Evolutionary conservation across 2,888 invertebrate species (phyloP).

Genomic region (Amphipyra tragopoginis): DNA sequence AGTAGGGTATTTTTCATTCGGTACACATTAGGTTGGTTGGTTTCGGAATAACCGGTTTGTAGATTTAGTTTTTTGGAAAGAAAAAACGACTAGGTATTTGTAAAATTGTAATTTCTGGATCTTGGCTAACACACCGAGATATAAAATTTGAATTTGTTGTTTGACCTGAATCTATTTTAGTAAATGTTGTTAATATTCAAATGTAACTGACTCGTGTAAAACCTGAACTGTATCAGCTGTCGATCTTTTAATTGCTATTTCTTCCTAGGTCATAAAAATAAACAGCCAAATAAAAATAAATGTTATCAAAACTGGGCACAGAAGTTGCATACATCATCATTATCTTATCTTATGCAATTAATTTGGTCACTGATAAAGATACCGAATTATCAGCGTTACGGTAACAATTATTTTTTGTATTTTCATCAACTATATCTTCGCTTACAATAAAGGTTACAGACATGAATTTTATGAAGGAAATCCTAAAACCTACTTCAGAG

Average conservation of each 20-base stretch:
- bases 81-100: neutral
- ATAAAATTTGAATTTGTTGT: neutral
- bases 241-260: neutral
- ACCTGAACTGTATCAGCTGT: neutral
- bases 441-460: conserved; percentile 1
- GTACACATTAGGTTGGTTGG: conserved; percentile 1
- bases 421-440: conserved; percentile 4
- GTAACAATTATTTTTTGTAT: conserved; percentile 16
- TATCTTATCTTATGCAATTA: conserved; percentile 48
- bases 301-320: conserved; percentile 4
- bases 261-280: conserved; percentile 5
- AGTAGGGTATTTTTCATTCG: conserved; percentile 42
- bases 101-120: neutral
- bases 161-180: neutral
- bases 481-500: neutral
- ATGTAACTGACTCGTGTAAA: neutral
- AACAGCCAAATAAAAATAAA: conserved; percentile 1
- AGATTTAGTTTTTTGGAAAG: neutral
- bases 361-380: conserved; percentile 25
- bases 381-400: conserved; percentile 26
- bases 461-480: neutral
- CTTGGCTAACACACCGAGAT: neutral
- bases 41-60: neutral
- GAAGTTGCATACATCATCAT: conserved; percentile 18
- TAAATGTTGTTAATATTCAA: neutral